phyloP scores from a whole-genome alignment of 2,113 vertebrate species.

The Dendropsophus ebraccatus region DNA sequence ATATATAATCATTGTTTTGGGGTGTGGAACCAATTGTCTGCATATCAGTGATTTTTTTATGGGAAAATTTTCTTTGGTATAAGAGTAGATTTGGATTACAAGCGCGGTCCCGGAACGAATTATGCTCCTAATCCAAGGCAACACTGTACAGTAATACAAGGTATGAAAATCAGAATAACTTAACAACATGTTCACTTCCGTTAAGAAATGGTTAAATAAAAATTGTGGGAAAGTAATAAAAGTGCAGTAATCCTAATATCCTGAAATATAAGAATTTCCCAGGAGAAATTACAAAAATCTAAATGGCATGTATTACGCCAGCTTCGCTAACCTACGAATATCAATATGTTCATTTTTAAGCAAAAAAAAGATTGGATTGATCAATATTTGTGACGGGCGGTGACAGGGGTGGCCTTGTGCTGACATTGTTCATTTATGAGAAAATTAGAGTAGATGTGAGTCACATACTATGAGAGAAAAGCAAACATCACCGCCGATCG shows the following conservation, averaged over 20 bases:
- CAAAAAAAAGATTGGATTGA: neutral
- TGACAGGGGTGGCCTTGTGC: constrained; percentile 6
- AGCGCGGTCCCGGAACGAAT: too few species aligned
- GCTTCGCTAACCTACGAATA: neutral
- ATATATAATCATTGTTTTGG: too few species aligned
- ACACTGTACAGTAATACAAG: too few species aligned
- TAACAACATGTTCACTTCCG: too few species aligned
- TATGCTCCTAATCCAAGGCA: too few species aligned
- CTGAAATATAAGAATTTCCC: neutral
- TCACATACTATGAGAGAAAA: constrained; percentile 29
- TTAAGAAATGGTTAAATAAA: too few species aligned
- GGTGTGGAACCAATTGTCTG: too few species aligned
- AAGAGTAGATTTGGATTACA: too few species aligned
- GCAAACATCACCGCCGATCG: constrained; percentile 20
- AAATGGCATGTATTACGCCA: neutral
- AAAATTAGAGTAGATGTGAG: constrained; percentile 4
- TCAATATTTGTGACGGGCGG: neutral
- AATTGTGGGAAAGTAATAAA: too few species aligned
- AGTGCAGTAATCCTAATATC: neutral
- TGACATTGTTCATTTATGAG: constrained; percentile 6
- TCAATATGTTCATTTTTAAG: neutral
- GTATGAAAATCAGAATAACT: too few species aligned
- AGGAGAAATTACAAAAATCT: neutral
- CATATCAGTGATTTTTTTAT: too few species aligned
- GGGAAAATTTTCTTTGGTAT: too few species aligned